Conservation (phyloP, 2,797 vertebrate species). For the Sebastes ruberrimus region DNA sequence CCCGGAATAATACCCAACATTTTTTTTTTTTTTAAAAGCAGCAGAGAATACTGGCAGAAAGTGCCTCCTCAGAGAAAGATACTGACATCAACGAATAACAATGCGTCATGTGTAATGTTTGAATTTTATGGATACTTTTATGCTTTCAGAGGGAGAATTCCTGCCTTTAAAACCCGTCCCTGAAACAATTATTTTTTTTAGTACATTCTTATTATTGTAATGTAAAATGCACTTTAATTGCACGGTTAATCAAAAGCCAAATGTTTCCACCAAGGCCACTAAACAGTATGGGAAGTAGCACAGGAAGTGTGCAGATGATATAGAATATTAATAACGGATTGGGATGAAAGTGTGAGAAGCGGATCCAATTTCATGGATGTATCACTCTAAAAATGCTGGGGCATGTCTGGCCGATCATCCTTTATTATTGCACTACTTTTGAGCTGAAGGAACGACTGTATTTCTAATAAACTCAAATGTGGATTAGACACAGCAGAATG, state of each 20-base stretch:
- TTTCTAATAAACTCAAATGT: slow-evolving; percentile 74
- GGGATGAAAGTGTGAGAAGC: slow-evolving; percentile 69
- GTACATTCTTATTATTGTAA: slow-evolving; percentile 34
- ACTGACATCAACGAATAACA: not conserved
- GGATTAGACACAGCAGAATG: slow-evolving; percentile 74
- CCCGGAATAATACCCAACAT: not conserved
- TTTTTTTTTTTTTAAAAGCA: not conserved
- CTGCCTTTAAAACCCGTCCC: slow-evolving; percentile 8
- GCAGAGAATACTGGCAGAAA: not conserved
- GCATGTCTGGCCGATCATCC: slow-evolving; percentile 73
- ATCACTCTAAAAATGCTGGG: slow-evolving; percentile 69
- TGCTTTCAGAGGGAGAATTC: slow-evolving; percentile 14
- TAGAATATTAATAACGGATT: slow-evolving; percentile 74
- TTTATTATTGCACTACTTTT: slow-evolving; percentile 67
- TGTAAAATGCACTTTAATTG: slow-evolving; percentile 55
- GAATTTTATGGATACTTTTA: slow-evolving; percentile 16
- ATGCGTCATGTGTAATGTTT: not conserved
- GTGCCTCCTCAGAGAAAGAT: not conserved
- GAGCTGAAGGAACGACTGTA: slow-evolving; percentile 60
- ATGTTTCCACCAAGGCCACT: slow-evolving; percentile 63
- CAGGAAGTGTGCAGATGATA: slow-evolving; percentile 60
- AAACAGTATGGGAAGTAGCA: slow-evolving; percentile 53
- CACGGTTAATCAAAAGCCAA: slow-evolving; percentile 63
- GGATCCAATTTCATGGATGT: slow-evolving; percentile 81
- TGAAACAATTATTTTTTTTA: slow-evolving; percentile 19